Evolutionary conservation across 2,888 invertebrate genomes (phyloP), one percentile per base, ranked within the genome.

Genomic region (Caenorhabditis japonica): DNA sequence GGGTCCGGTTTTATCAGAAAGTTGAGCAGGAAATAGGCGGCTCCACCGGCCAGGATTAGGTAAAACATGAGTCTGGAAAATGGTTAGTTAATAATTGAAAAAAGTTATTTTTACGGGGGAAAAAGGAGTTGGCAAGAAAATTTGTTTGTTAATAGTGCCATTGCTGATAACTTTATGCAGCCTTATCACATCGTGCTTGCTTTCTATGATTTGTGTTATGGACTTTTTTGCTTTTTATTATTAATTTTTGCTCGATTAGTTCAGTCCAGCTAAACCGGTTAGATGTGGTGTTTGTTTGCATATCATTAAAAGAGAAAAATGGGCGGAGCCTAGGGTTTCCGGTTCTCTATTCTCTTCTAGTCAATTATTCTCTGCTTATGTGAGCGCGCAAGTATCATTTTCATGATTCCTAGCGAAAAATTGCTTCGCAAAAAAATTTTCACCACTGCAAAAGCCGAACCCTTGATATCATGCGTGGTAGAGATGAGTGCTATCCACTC

Each of bases 1-100:
- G 82, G 80, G 30, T 82, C 82, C 12, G 74, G 77, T 59, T 44
- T 53, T 3, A 73, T 7, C 5, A 68, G 17, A 15, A 58, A 73
- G 3, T 52, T 44, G 2, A 73, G 13, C 15, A 55, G 2, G 44
- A 66, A 46, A 59, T 68, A 68, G 17, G 52, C 52, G 17, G 25
- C 39, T 2, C 34, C 56, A 21, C 66, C 66, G 15, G 56, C 56
- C 21, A 71, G 21, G 7, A 59, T 59, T 44, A 68, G 52, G 44
- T 38, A 55, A 23, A 69, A 47, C 55, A 59, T 59, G 34, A 13
- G 47, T 51, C 58, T 52, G 49, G 58, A 13, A 10, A 13, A 27
- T 13, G 15, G 34, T 27, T 10, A 41, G 1, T 3, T 15, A 34
- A 38, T 12, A n/a, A 49, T 10, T 4, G 25, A 41, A 41, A 41